These are phyloP conservation scores for Andricus grossulariae DNA, from an alignment of 1,140 invertebrate species.

Conservation along the genomic window DNA sequence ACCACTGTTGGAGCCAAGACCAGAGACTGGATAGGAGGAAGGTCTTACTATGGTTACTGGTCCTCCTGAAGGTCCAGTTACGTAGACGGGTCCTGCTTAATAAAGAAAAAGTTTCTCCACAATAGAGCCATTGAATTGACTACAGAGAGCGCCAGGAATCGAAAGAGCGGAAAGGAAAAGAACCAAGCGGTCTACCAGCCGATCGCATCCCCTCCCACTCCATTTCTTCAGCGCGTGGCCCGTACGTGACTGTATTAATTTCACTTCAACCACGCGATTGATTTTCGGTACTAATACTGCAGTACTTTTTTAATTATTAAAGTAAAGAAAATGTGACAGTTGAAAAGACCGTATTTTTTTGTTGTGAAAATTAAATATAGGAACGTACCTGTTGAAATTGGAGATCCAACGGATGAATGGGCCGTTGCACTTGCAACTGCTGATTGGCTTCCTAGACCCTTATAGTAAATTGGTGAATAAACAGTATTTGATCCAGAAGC, in stretches of 20 bases:
- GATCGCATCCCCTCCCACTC: too few relatives aligned
- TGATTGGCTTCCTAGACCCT: conserved; percentile 7
- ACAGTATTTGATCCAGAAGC: conserved; percentile 27
- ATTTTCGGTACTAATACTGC: too few relatives aligned
- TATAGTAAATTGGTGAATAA: conserved; percentile 12
- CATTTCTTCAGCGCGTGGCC: too few relatives aligned
- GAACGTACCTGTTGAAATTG: not conserved
- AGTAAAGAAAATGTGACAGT: not conserved
- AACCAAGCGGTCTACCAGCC: too few relatives aligned
- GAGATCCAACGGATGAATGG: conserved; percentile 5
- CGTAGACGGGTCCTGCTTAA: conserved; percentile 38
- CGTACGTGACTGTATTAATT: too few relatives aligned
- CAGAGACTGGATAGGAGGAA: conserved; percentile 19
- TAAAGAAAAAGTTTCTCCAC: too few relatives aligned
- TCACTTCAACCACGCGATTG: too few relatives aligned
- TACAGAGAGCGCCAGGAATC: too few relatives aligned
- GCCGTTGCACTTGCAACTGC: conserved; percentile 10
- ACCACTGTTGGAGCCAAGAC: conserved; percentile 41
- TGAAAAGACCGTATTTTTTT: not conserved
- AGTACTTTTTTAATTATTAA: too few relatives aligned
- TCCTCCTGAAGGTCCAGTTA: conserved; percentile 49
- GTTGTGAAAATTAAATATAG: not conserved
- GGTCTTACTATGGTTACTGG: conserved; percentile 44
- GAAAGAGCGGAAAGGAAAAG: too few relatives aligned
- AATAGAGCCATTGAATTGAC: too few relatives aligned